Percentiles rank a stretch among this genome's conserved stretches.
Conservation (phyloP, 2,113 vertebrate genomes). For the Clarias gariepinus region DNA sequence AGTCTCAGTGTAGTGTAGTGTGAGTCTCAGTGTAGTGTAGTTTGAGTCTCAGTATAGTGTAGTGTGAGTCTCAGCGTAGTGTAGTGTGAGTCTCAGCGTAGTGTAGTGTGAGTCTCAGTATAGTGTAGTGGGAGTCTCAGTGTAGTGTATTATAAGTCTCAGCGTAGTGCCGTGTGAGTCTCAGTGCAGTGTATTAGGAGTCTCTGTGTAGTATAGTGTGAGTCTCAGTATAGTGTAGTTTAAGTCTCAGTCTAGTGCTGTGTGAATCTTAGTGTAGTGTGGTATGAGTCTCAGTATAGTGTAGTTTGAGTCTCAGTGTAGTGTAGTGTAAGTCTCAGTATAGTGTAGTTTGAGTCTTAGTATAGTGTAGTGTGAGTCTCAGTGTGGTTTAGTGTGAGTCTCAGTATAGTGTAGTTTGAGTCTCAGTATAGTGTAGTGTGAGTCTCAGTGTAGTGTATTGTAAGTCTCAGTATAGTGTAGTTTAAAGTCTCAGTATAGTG, state of each 20-base stretch:
- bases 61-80: no score
- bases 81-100: no score
- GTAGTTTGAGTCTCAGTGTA: background rate
- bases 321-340: background rate
- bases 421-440: background rate
- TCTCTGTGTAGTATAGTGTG: background rate
- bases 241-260: no score
- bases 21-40: no score
- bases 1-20: no score
- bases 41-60: no score
- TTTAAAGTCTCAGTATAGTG: background rate
- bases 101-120: no score
- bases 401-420: background rate
- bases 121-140: background rate
- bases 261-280: no score
- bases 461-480: background rate
- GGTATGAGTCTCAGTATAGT: background rate
- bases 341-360: no score
- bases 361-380: background rate
- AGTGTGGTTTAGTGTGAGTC: background rate
- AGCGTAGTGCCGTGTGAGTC: background rate
- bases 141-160: background rate
- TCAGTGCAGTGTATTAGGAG: no score
- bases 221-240: background rate
- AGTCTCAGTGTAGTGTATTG: background rate